Conservation (phyloP, 2,888 invertebrate genomes). For the Epinotia ramella region DNA sequence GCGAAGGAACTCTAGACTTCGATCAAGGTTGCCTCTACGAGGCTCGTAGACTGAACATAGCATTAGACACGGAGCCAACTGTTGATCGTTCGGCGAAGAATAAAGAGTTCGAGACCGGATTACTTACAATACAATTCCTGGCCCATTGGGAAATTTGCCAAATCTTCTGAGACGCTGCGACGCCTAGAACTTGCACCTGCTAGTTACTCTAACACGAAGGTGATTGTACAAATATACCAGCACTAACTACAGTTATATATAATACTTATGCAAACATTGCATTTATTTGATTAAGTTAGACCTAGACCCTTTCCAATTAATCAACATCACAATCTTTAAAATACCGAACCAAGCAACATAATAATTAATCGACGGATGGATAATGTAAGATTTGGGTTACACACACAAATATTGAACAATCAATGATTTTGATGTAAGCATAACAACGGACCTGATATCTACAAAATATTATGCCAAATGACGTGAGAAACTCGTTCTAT, state of each 20-base stretch:
- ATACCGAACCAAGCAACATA: not conserved
- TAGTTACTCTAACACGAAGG: not conserved
- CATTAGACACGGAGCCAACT: constrained; percentile 10
- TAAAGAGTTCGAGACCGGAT: constrained; percentile 16
- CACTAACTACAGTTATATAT: not conserved
- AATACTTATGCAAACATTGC: not conserved
- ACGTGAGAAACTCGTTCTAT: not conserved
- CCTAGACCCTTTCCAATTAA: not conserved
- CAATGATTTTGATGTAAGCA: not conserved
- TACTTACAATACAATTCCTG: constrained; percentile 34
- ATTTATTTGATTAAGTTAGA: not conserved
- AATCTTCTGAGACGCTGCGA: constrained; percentile 31
- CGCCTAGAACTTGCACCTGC: constrained; percentile 36
- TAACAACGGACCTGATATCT: not conserved
- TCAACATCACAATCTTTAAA: not conserved
- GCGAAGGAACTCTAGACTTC: constrained; percentile 12
- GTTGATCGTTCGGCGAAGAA: constrained; percentile 14
- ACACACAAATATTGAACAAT: not conserved
- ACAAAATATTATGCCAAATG: not conserved
- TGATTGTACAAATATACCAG: not conserved
- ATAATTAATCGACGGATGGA: not conserved
- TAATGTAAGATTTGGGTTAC: not conserved
- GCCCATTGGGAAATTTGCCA: constrained; percentile 35
- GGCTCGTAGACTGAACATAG: not conserved
- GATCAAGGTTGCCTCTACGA: constrained; percentile 14